These are phyloP conservation scores for Chymomyza amoena DNA, from an alignment of 2,888 invertebrate genomes.

Conservation along the genomic window DNA sequence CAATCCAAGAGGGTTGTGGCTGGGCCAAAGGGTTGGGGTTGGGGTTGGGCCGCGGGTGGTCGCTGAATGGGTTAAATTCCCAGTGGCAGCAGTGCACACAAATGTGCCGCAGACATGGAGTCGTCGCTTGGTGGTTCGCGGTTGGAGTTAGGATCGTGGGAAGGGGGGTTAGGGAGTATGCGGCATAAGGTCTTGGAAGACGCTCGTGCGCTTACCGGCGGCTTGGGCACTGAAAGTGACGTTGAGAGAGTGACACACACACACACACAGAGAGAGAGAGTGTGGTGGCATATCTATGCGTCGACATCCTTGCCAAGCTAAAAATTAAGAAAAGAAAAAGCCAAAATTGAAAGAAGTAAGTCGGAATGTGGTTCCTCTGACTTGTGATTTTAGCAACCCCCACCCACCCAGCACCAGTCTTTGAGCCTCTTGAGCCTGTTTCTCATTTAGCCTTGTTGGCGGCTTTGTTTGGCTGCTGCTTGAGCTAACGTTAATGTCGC, in stretches of 20 bases:
- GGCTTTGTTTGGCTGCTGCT: not conserved
- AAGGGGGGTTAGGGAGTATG: not conserved
- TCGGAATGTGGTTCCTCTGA: constrained; percentile 22
- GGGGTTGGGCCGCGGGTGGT: not conserved
- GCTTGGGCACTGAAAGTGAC: not conserved
- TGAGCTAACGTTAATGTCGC: constrained; percentile 18
- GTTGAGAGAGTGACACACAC: constrained; percentile 18
- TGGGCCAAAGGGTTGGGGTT: not conserved
- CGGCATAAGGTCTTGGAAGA: not conserved
- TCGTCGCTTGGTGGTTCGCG: not conserved
- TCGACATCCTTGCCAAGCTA: constrained; percentile 32
- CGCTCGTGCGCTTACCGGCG: not conserved
- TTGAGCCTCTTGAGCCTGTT: not conserved
- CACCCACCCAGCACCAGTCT: not conserved
- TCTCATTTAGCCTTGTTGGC: not conserved
- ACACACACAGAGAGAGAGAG: constrained; percentile 30
- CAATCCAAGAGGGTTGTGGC: constrained; percentile 31
- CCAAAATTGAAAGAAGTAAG: constrained; percentile 45
- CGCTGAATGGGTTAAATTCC: constrained; percentile 70
- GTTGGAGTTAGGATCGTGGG: constrained; percentile 4
- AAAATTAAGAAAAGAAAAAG: constrained; percentile 34
- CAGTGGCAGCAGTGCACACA: constrained; percentile 42
- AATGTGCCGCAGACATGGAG: not conserved
- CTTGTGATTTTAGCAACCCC: not conserved
- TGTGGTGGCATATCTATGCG: constrained; percentile 31